phyloP scores from a whole-genome alignment of 2,888 invertebrate genomes.

The Leptinotarsa haldemani region DNA sequence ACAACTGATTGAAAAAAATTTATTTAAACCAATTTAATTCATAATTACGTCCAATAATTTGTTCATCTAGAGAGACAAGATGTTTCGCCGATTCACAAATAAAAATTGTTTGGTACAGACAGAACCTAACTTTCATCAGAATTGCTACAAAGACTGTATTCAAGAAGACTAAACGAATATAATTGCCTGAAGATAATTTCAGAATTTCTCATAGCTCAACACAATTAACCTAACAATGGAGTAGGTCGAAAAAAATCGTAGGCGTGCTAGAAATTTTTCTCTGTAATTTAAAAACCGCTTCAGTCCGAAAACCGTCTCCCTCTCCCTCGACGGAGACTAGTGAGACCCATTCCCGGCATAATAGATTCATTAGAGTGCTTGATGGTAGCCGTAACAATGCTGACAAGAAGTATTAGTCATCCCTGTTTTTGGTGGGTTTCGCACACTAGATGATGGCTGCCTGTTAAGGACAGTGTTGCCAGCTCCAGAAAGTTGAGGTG shows the following conservation, averaged over 20 bases:
- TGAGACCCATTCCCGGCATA: conserved; percentile 58
- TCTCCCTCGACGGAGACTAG: conserved; percentile 33
- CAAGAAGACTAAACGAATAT: not conserved
- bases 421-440: conserved; percentile 57
- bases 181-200: conserved; percentile 1
- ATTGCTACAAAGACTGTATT: too few relatives aligned
- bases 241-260: conserved; percentile 16
- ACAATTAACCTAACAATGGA: conserved; percentile 12
- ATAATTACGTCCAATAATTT: too few relatives aligned
- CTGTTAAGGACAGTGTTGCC: conserved; percentile 15
- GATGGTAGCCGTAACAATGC: conserved; percentile 59
- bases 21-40: too few relatives aligned
- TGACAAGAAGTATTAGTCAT: conserved; percentile 64
- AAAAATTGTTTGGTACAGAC: too few relatives aligned
- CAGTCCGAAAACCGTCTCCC: conserved; percentile 8
- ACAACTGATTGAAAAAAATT: too few relatives aligned
- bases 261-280: conserved; percentile 25
- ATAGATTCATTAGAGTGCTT: conserved; percentile 64
- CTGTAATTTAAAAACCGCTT: conserved; percentile 28
- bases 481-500: not conserved
- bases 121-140: too few relatives aligned
- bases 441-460: conserved; percentile 54
- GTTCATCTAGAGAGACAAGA: too few relatives aligned
- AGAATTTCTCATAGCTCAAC: not conserved
- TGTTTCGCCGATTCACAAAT: too few relatives aligned